Evolutionary conservation across 1,140 invertebrate species (phyloP), one percentile per base, ranked within the genome.

Genomic region (Sinella curviseta): DNA sequence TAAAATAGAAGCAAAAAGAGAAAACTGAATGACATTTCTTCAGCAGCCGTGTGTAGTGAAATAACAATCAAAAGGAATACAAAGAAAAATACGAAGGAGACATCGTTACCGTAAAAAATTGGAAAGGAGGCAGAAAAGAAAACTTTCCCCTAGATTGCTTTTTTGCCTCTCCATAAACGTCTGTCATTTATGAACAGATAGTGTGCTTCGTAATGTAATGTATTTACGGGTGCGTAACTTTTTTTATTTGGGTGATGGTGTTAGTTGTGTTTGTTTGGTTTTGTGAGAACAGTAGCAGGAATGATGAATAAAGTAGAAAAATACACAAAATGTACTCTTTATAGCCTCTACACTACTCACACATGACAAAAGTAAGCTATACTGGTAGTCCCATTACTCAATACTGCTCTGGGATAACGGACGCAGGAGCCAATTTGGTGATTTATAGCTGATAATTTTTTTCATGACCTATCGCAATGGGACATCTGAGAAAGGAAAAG

Each of bases 401-500:
- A n/a, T n/a, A n/a, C n/a, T n/a, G n/a, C n/a, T n/a, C n/a, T n/a
- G n/a, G n/a, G 24, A 26, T 4, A 75, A 75, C 8, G 31, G 24
- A 75, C 14, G 39, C 36, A 48, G 70, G 30, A 74, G 36, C 74
- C 74, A 75, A 75, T 36, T 75, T 36, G 74, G 74, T 75, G 74
- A 75, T 75, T 75, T 75, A 75, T 54, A 28, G 39, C 74, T 54
- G 74, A 75, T 75, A 75, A 74, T 75, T 39, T 70, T 75, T 48
- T 75, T 75, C 74, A 75, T 75, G 34, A 75, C 74, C 74, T 75
- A 75, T 75, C 74, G 39, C 74, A 48, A 75, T 75, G 74, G 28
- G 28, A 36, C 36, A 36, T 75, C 36, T 4, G 65, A 70, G 31
- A 70, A 33, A 70, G 65, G 65, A 70, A 70, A 70, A 70, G 12